These are phyloP conservation scores for Gymnosoma rotundatum DNA, from an alignment of 2,888 invertebrate genomes.

Conservation along the genomic window DNA sequence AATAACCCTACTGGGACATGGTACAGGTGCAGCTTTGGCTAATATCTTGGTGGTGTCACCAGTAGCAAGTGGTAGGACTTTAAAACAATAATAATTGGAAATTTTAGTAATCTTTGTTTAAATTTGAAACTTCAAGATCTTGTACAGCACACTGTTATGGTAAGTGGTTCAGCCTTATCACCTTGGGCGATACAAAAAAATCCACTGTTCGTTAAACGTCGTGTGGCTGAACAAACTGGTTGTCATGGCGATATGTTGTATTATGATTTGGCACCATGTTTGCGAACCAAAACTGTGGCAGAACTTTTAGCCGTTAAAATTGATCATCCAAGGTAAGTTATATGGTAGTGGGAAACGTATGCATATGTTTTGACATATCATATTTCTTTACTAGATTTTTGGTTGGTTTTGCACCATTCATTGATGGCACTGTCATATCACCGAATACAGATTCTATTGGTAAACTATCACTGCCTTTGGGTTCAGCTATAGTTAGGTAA, in stretches of 20 bases:
- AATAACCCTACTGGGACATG: constrained; percentile 97
- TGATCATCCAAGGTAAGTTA: constrained; percentile 86
- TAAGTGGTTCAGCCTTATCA: constrained; percentile 94
- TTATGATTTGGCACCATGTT: constrained; percentile 92
- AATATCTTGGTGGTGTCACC: constrained; percentile 98
- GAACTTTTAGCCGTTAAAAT: constrained; percentile 89
- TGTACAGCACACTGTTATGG: constrained; percentile 92
- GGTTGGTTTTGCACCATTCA: constrained; percentile 96
- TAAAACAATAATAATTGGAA: not conserved
- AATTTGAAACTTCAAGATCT: constrained; percentile 84
- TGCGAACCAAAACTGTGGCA: constrained; percentile 89
- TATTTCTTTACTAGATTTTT: constrained; percentile 84
- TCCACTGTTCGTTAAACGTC: constrained; percentile 90
- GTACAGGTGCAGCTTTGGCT: constrained; percentile 97
- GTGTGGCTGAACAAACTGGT: constrained; percentile 91
- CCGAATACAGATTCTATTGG: constrained; percentile 82
- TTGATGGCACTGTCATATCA: constrained; percentile 93
- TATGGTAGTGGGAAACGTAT: constrained; percentile 45
- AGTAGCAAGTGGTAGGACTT: constrained; percentile 91
- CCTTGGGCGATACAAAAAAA: constrained; percentile 96
- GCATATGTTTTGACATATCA: constrained; percentile 53
- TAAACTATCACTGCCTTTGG: constrained; percentile 80
- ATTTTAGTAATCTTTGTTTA: not conserved
- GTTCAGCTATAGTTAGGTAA: constrained; percentile 83
- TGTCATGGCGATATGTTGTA: constrained; percentile 92